Evolutionary conservation across 2,113 vertebrate genomes (phyloP).

Genomic region (Chunga burmeisteri): DNA sequence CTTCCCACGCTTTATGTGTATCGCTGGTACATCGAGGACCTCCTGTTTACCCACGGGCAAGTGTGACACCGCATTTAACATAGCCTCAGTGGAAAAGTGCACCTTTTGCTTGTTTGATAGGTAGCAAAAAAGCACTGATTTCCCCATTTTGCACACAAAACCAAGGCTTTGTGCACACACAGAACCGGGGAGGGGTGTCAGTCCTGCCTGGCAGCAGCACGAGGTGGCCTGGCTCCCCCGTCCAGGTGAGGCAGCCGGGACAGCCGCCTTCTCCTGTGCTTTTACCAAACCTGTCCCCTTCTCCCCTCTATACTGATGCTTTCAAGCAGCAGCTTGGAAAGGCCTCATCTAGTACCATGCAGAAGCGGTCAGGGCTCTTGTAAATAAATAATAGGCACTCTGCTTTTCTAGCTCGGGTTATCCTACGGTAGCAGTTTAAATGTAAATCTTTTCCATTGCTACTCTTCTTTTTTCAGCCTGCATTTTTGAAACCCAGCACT

Average conservation of each 20-base stretch:
- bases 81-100: not conserved
- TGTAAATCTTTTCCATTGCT: not conserved
- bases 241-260: rapidly evolving
- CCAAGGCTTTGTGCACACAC: not conserved
- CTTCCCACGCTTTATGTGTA: not conserved
- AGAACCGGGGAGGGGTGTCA: not conserved
- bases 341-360: not conserved
- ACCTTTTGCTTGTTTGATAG: not conserved
- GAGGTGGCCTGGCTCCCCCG: not conserved
- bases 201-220: not conserved
- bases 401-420: not conserved
- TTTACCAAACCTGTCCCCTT: not conserved
- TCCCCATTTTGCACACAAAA: not conserved
- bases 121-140: not conserved
- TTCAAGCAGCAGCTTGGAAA: not conserved
- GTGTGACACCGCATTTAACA: not conserved
- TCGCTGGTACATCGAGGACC: not conserved
- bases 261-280: not conserved
- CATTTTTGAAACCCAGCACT: not conserved
- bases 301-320: rapidly evolving
- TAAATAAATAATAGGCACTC: not conserved
- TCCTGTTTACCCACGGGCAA: not conserved
- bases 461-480: not conserved
- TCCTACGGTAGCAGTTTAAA: not conserved
- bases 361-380: not conserved